Conservation (phyloP, 92 coral and sea anemone species). For the Muricea muricata region DNA sequence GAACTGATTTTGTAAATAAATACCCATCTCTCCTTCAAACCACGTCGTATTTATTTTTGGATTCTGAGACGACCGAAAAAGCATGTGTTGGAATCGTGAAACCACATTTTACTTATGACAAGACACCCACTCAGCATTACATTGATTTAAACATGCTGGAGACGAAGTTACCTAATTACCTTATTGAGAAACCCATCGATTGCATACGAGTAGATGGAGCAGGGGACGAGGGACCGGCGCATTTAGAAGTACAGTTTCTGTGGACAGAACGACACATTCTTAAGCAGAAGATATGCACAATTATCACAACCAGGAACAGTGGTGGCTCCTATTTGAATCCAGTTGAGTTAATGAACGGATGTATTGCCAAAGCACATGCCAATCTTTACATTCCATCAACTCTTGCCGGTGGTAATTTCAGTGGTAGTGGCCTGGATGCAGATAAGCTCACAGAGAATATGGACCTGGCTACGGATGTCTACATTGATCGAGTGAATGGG, state of each 20-base stretch:
- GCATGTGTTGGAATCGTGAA: constrained; percentile 65
- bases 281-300: constrained; percentile 40
- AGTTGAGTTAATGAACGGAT: constrained; percentile 64
- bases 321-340: constrained; percentile 61
- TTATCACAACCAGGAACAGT: constrained; percentile 62
- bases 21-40: too few species aligned
- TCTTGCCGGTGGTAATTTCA: constrained; percentile 60
- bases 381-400: too few species aligned
- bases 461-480: not conserved
- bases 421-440: constrained; percentile 48
- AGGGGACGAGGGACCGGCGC: constrained; percentile 55
- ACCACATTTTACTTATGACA: constrained; percentile 59
- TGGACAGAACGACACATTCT: constrained; percentile 54
- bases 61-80: too few species aligned
- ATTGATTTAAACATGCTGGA: constrained; percentile 66
- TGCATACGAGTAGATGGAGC: constrained; percentile 59
- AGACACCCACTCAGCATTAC: constrained; percentile 65
- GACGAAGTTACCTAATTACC: constrained; percentile 37
- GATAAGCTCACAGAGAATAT: not conserved
- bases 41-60: too few species aligned
- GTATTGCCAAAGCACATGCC: constrained; percentile 54
- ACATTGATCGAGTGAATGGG: not conserved
- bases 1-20: too few species aligned
- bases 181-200: constrained; percentile 42
- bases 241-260: constrained; percentile 53